phyloP scores from a whole-genome alignment of 2,888 invertebrate genomes.

The Frankliniella fusca region DNA sequence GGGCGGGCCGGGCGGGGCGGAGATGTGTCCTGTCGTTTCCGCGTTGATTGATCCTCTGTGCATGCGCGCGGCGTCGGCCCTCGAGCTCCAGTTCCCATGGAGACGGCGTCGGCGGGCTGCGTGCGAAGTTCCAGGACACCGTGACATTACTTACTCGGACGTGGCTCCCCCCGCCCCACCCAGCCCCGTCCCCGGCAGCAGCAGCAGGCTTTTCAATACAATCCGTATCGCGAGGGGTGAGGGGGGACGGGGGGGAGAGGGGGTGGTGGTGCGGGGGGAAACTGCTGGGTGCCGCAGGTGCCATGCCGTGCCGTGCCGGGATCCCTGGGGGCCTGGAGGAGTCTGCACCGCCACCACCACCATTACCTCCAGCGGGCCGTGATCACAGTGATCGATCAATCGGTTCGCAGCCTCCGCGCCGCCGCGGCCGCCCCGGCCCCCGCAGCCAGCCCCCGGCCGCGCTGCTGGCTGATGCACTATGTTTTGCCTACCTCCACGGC shows the following conservation, averaged over 20 bases:
- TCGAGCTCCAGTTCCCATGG: constrained; percentile 6
- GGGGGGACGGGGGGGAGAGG: too few species aligned
- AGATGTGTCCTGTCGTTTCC: not conserved
- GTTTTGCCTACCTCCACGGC: not conserved
- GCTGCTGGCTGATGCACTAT: not conserved
- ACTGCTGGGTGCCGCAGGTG: not conserved
- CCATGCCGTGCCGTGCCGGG: not conserved
- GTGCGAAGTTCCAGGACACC: too few species aligned
- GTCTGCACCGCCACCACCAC: too few species aligned
- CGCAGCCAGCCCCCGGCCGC: not conserved
- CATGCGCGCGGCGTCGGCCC: not conserved
- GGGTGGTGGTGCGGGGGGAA: too few species aligned
- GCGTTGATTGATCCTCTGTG: not conserved
- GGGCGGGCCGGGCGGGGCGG: not conserved
- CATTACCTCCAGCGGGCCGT: too few species aligned
- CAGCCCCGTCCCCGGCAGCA: too few species aligned
- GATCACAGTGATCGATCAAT: too few species aligned
- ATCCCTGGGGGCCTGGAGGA: not conserved
- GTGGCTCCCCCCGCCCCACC: too few species aligned
- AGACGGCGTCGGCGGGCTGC: not conserved
- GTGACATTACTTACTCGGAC: too few species aligned
- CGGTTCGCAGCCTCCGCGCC: not conserved
- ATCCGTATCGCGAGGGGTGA: too few species aligned
- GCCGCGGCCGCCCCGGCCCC: not conserved
- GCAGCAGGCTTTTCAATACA: too few species aligned